These are phyloP conservation scores for Habrosyne pyritoides DNA, from an alignment of 2,888 invertebrate species.

Conservation along the genomic window DNA sequence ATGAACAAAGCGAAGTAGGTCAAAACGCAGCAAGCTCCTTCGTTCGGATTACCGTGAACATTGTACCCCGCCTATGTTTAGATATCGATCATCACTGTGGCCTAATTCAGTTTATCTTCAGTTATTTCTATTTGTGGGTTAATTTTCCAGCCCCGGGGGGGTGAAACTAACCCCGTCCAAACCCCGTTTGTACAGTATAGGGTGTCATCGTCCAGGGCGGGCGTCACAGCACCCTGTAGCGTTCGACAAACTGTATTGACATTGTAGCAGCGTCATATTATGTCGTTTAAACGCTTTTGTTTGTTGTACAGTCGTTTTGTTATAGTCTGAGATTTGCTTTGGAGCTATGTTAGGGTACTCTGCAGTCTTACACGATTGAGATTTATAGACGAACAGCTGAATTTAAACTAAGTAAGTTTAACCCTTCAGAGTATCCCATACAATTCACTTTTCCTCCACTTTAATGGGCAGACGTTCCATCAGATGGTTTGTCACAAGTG, in stretches of 20 bases:
- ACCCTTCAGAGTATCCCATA: too few species aligned
- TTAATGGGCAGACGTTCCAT: too few species aligned
- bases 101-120: constrained; percentile 1
- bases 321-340: not conserved
- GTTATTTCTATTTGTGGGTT: constrained; percentile 2
- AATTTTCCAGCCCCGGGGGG: not conserved
- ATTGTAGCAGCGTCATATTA: constrained; percentile 17
- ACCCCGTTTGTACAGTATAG: not conserved
- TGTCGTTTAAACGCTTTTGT: constrained; percentile 28
- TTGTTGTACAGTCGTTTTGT: constrained; percentile 17
- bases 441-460: too few species aligned
- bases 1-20: not conserved
- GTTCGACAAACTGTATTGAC: constrained; percentile 29
- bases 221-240: constrained; percentile 2
- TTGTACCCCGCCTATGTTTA: not conserved
- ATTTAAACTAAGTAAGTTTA: too few species aligned
- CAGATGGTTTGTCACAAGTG: too few species aligned
- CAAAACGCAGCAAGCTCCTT: not conserved
- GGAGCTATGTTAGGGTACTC: not conserved
- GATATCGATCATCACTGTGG: not conserved
- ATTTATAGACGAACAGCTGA: too few species aligned
- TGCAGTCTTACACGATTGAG: too few species aligned
- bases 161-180: not conserved
- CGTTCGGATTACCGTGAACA: not conserved
- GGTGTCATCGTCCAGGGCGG: not conserved